These are phyloP conservation scores for human (Homo sapiens) DNA, from an alignment of 2,113 vertebrate genomes.

Conservation along the genomic window DNA sequence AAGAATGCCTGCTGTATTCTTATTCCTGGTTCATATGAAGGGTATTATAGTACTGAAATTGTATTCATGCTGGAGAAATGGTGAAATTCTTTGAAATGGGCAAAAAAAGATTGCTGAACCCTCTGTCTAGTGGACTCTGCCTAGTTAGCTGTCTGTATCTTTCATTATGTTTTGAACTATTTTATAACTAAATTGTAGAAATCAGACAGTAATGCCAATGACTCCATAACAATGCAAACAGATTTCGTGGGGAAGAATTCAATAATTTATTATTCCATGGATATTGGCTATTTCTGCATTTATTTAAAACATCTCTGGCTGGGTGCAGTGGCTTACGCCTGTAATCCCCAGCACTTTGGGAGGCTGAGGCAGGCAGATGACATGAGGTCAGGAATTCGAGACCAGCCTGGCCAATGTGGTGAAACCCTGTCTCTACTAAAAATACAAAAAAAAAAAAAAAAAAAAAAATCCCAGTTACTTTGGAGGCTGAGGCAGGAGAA, in stretches of 20 bases:
- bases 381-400: too few relatives aligned
- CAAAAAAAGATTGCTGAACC: background rate
- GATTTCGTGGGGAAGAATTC: background rate
- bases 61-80: background rate
- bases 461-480: too few relatives aligned
- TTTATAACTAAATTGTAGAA: background rate
- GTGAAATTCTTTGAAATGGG: background rate
- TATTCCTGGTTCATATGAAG: background rate
- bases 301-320: background rate
- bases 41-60: background rate
- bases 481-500: too few relatives aligned
- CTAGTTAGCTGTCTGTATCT: background rate
- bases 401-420: too few relatives aligned
- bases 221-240: background rate
- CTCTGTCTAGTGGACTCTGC: too few relatives aligned
- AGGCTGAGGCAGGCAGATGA: too few relatives aligned
- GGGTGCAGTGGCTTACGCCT: too few relatives aligned
- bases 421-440: too few relatives aligned
- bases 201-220: background rate
- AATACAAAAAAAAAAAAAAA: too few relatives aligned
- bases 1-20: background rate
- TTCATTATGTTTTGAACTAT: background rate
- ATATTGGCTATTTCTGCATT: background rate
- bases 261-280: background rate
- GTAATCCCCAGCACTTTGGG: too few relatives aligned